phyloP scores from a whole-genome alignment of 1,140 invertebrate genomes.

The Macrobrachium rosenbergii region DNA sequence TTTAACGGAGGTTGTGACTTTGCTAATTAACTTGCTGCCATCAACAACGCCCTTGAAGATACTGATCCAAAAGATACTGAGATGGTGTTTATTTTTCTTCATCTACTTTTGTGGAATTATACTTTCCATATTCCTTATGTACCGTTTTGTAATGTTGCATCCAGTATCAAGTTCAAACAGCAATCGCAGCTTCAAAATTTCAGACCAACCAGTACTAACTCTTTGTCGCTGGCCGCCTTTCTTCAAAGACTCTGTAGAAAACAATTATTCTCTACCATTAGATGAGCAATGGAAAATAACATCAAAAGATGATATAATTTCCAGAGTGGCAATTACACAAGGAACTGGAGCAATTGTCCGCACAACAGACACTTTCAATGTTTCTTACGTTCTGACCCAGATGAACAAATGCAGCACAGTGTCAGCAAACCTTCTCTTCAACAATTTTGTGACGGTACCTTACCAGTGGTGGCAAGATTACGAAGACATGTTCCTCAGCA shows the following conservation, averaged over 20 bases:
- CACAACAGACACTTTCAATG: slow-evolving; percentile 1
- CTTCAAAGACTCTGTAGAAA: neutral
- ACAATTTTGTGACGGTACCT: slow-evolving; percentile 23
- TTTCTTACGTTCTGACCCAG: neutral
- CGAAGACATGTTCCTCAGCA: neutral
- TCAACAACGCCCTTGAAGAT: neutral
- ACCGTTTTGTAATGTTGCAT: slow-evolving; percentile 38
- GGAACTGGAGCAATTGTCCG: neutral
- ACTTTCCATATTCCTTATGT: slow-evolving; percentile 11
- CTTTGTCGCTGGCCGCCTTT: slow-evolving; percentile 41
- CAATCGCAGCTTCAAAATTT: neutral
- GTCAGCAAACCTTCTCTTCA: slow-evolving; percentile 14
- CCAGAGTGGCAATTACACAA: slow-evolving; percentile 27
- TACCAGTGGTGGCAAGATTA: slow-evolving; percentile 35
- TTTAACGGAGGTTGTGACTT: neutral
- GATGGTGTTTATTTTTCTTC: neutral
- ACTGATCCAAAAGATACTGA: neutral
- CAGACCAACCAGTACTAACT: slow-evolving; percentile 24
- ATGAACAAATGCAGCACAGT: slow-evolving; percentile 27
- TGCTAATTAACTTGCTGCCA: slow-evolving; percentile 8
- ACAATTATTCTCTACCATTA: neutral
- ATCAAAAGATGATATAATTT: neutral
- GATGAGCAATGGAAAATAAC: slow-evolving; percentile 24
- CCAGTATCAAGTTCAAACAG: slow-evolving; percentile 28
- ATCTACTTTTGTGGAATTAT: slow-evolving; percentile 35